Evolutionary conservation across 2,888 invertebrate genomes (phyloP), one percentile per base, ranked within the genome.

Genomic region (Acleris literana): DNA sequence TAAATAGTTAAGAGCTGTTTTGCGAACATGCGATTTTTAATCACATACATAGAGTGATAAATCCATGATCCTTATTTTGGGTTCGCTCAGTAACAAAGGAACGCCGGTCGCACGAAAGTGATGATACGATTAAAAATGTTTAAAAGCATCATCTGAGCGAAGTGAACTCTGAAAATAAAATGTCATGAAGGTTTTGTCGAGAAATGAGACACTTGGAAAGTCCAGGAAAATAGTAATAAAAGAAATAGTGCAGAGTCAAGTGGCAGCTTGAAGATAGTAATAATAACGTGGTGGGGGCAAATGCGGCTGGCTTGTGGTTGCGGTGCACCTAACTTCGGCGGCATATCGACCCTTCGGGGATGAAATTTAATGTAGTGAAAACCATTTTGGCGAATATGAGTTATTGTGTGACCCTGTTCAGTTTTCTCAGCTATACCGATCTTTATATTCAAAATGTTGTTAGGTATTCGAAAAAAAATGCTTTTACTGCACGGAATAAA

Each of bases 191-290:
- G 13, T 39, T 39, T 39, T 11, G 39, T 13, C 39, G 39, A 39
- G 39, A 9, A 39, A 39, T 13, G 39, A 39, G 39, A 39, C 39
- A 13, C 39, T 39, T 13, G 39, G 39, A 39, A 39, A 39, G 39
- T 39, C 13, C 3, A 39, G 13, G 13, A 17, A 46, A n/a, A 46
- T 46, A 49, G 44, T 54, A 55, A 56, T 63, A 63, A 63, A 63
- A 55, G 20, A 63, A 16, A 54, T 48, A 25, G 43, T 59, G 20
- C 59, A 60, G 64, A 55, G 49, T 51, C 43, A 60, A 65, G 64
- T 51, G 29, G 63, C 49, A 51, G 60, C 60, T 51, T 49, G 25
- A 59, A 39, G 58, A 54, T 53, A 54, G 64, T 53, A 64, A 54
- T 64, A 64, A 54, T 60, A 51, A 22, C 25, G 59, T 25, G 48